These are phyloP conservation scores for Torymus texanus DNA, from an alignment of 2,888 invertebrate genomes.

Conservation along the genomic window DNA sequence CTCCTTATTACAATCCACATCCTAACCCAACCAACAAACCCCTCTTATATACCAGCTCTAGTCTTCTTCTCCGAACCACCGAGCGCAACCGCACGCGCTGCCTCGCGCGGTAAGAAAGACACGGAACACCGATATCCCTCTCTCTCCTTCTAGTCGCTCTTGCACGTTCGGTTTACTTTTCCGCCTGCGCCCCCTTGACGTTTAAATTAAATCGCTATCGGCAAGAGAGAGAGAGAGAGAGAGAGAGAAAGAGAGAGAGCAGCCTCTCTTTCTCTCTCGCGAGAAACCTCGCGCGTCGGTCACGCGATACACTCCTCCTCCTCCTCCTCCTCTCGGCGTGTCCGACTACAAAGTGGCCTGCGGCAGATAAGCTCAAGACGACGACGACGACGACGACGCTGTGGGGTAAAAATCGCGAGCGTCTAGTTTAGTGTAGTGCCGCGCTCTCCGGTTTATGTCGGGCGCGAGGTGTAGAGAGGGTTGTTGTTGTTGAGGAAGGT, in stretches of 20 bases:
- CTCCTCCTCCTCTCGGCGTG: conserved; percentile 5
- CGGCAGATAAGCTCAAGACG: conserved; percentile 20
- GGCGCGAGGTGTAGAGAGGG: too few relatives aligned
- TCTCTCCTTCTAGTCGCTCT: neutral
- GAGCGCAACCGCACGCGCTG: too few relatives aligned
- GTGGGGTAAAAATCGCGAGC: too few relatives aligned
- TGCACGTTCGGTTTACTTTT: conserved; percentile 16
- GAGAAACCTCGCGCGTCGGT: conserved; percentile 24
- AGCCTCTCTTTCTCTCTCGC: conserved; percentile 2
- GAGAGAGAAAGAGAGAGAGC: too few relatives aligned
- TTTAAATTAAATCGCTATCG: conserved; percentile 61
- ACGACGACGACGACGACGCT: neutral
- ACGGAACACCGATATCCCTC: neutral
- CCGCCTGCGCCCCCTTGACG: conserved; percentile 53
- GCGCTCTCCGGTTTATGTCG: too few relatives aligned
- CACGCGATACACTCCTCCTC: conserved; percentile 52
- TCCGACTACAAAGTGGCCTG: conserved; percentile 37
- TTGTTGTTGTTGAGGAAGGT: too few relatives aligned
- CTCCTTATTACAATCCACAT: too few relatives aligned
- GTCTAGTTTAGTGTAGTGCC: too few relatives aligned
- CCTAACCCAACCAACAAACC: too few relatives aligned
- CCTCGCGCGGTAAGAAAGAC: neutral
- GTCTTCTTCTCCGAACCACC: too few relatives aligned
- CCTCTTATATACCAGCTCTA: too few relatives aligned
- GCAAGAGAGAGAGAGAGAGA: too few relatives aligned